Percentiles rank a stretch among this genome's conserved stretches.
Conservation (phyloP, 2,888 invertebrate species). For the Salticus scenicus region DNA sequence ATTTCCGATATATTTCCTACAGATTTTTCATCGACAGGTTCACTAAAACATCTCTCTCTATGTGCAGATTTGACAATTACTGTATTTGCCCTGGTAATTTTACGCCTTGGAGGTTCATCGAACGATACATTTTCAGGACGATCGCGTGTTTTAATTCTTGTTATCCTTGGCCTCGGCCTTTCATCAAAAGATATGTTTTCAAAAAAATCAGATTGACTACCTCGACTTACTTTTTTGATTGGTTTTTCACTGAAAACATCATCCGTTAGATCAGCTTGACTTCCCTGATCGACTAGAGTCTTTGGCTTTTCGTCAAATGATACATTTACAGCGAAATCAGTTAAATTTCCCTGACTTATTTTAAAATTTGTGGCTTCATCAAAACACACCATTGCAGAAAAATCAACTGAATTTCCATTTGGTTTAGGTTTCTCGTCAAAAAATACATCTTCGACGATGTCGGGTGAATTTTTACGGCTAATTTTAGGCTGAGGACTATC, state of each 20-base stretch:
- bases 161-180: not conserved
- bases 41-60: not conserved
- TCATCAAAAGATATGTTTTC: not conserved
- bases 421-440: conserved; percentile 44
- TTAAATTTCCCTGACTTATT: not conserved
- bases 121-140: not conserved
- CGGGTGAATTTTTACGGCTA: not conserved
- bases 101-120: not conserved
- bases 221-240: not conserved
- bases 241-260: not conserved
- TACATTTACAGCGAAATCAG: not conserved
- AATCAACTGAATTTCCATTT: too few relatives aligned
- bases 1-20: conserved; percentile 22
- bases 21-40: not conserved
- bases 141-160: not conserved
- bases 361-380: conserved; percentile 35
- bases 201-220: not conserved
- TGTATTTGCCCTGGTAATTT: not conserved
- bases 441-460: conserved; percentile 43
- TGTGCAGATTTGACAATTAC: not conserved
- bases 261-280: not conserved
- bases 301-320: not conserved
- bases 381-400: conserved; percentile 42
- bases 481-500: conserved; percentile 25
- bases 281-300: not conserved